Conservation (phyloP, 2,113 vertebrate species). For the Calonectris borealis region DNA sequence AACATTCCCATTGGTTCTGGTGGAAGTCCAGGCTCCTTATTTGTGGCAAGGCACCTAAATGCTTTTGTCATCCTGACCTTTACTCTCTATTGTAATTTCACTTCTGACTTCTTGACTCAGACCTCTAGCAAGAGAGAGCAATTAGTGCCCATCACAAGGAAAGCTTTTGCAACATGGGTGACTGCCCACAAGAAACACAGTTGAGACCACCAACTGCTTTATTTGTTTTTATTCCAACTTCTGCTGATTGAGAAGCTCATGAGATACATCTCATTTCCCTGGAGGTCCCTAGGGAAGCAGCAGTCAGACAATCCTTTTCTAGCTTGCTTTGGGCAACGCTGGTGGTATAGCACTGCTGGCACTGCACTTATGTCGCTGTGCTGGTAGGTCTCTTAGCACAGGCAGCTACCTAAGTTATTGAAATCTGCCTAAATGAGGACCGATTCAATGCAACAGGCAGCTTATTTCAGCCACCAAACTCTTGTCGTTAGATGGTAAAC, state of each 20-base stretch:
- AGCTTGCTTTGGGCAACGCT: not conserved
- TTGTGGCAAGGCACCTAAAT: not conserved
- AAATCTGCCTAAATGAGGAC: not conserved
- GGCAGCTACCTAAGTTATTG: not conserved
- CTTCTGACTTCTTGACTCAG: not conserved
- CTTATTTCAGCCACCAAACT: not conserved
- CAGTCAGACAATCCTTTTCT: not conserved
- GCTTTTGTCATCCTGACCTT: not conserved
- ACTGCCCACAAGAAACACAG: conserved; percentile 24
- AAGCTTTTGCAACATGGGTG: conserved; percentile 35
- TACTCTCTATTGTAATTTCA: not conserved
- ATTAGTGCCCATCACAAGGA: conserved; percentile 27
- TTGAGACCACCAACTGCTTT: conserved; percentile 38
- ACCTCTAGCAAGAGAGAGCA: not conserved
- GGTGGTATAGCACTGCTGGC: not conserved
- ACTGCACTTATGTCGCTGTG: not conserved
- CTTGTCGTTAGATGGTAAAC: not conserved
- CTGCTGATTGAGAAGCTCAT: conserved; percentile 47
- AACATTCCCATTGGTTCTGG: not conserved
- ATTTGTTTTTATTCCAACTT: conserved; percentile 58
- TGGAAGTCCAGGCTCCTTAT: not conserved
- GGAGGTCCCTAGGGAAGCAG: not conserved
- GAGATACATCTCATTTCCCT: conserved; percentile 18
- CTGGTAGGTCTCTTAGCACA: not conserved
- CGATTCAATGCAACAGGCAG: not conserved